Evolutionary conservation across 1,140 invertebrate species (phyloP), one percentile per base, ranked within the genome.

Genomic region (Zaprionus capensis): DNA sequence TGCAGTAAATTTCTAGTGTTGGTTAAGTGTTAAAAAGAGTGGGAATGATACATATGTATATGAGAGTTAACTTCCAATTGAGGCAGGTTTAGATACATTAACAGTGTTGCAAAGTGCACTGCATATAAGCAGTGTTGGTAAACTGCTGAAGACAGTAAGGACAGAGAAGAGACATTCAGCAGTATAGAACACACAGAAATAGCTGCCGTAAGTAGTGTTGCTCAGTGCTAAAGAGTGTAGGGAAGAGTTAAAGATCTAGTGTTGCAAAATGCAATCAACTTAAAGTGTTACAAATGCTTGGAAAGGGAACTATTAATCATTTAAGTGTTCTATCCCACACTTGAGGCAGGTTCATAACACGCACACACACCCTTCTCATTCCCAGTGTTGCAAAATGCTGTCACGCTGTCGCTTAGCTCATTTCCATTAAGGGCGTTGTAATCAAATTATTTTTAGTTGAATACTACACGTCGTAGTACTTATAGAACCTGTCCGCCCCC

Each of bases 361-460:
- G 44, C 44, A 49, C 5, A 7, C 41, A 4, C n/a, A 9, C 7
- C 3, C 15, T 44, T 0, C 7, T n/a, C 41, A 6, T 38, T 46
- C 1, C 41, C 46, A 51, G 46, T 51, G 46, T 24, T 51, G 46
- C 24, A 51, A 51, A 51, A 14, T 24, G 46, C 46, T 51, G 46
- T 22, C n/a, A 49, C 3, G 0, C 38, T n/a, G 38, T 20, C 41
- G 46, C 46, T 51, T 51, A 51, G 46, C 46, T 51, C 46, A 51
- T 51, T 51, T 24, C 22, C 46, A 51, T 46, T 46, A 46, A 46
- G 46, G 46, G 46, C 46, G 46, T 51, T 51, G 46, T 51, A 51
- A 51, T 51, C 46, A 51, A 51, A 51, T 51, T 51, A 51, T 51
- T 51, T 51, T 51, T 51, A 51, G 46, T 51, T 24, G 46, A 22